Conservation (phyloP, 2,113 vertebrate genomes). For the Dryoscopus gambensis region DNA sequence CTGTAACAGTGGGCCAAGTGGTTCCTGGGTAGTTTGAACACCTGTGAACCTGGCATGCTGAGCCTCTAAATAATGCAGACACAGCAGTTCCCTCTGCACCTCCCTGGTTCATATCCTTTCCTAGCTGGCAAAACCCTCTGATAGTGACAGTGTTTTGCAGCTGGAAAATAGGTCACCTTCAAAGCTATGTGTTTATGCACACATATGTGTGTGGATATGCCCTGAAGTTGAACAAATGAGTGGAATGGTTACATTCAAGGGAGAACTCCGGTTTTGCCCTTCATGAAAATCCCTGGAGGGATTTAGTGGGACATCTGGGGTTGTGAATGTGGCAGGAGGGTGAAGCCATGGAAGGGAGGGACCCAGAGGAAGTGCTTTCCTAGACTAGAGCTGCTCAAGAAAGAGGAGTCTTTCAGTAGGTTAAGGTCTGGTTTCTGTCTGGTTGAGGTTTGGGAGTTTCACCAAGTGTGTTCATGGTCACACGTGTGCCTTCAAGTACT, state of each 20-base stretch:
- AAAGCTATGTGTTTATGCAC: background rate
- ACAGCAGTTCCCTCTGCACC: background rate
- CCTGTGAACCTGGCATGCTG: conserved; percentile 28
- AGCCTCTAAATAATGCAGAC: conserved; percentile 23
- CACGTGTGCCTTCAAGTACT: background rate
- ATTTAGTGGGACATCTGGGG: background rate
- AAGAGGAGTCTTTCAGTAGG: background rate
- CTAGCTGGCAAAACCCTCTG: background rate
- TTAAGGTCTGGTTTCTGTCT: background rate
- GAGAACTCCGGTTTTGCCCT: background rate
- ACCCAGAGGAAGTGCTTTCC: background rate
- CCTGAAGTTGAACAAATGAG: background rate
- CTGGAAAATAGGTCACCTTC: conserved; percentile 48
- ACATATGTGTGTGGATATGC: background rate
- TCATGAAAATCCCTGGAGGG: background rate
- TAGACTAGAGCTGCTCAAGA: background rate
- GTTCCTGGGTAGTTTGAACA: conserved; percentile 41
- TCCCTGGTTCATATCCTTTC: background rate
- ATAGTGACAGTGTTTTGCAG: background rate
- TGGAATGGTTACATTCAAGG: background rate
- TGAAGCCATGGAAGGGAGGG: background rate
- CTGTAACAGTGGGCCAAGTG: background rate
- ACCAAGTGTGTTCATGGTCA: background rate
- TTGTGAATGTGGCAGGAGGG: background rate
- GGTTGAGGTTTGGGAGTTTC: background rate